These are phyloP conservation scores for Molossus alvarezi DNA, from an alignment of 2,797 vertebrate species.

Conservation along the genomic window DNA sequence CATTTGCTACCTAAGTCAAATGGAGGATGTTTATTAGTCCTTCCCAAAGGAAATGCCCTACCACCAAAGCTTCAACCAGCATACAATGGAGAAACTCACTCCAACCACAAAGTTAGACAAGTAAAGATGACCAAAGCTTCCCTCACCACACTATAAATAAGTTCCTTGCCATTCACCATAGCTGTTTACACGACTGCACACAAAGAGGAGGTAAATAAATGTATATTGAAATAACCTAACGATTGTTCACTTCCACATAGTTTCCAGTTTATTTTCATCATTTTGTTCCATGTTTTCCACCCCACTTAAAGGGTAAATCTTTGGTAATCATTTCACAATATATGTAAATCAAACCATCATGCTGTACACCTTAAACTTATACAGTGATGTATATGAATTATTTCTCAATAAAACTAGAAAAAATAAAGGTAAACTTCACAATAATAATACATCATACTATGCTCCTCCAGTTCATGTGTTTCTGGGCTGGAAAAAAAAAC, in stretches of 20 bases:
- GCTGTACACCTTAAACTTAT: neutral
- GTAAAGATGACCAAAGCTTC: neutral
- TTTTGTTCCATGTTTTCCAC: neutral
- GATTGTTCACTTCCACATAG: neutral
- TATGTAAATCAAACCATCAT: neutral
- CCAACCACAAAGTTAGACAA: constrained; percentile 9
- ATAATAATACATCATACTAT: neutral
- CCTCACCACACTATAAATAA: neutral
- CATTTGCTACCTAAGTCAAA: constrained; percentile 38
- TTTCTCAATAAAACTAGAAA: neutral
- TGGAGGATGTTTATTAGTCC: neutral
- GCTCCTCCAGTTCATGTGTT: neutral
- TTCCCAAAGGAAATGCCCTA: constrained; percentile 19
- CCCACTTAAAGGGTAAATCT: neutral
- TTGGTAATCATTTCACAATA: neutral
- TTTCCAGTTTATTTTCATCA: constrained; percentile 17
- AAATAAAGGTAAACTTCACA: neutral
- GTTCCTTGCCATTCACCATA: neutral
- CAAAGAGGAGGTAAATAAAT: constrained; percentile 23
- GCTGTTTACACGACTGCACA: neutral
- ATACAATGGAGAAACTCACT: neutral
- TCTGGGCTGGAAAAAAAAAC: constrained; percentile 52
- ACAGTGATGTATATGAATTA: neutral
- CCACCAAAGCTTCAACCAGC: constrained; percentile 25
- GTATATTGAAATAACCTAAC: constrained; percentile 18